Percentiles rank a stretch among this genome's conserved stretches.
phyloP scores from a whole-genome alignment of 2,888 invertebrate species.

The Acrobasis consociella region DNA sequence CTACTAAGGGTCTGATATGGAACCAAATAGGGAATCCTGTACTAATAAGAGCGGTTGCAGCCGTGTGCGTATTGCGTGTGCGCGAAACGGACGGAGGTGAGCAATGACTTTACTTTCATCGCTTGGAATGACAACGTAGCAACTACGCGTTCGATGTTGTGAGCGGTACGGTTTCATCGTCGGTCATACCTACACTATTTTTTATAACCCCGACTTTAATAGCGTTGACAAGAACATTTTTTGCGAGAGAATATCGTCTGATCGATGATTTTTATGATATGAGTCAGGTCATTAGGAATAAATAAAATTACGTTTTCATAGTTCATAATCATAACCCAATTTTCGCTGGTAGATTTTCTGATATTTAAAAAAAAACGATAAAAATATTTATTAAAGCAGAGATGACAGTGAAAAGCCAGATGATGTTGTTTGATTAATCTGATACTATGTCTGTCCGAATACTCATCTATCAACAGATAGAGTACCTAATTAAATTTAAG shows the following conservation, averaged over 20 bases:
- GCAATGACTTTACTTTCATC: conserved; percentile 78
- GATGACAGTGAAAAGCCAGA: background rate
- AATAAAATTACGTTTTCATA: conserved; percentile 40
- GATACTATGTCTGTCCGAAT: too few species aligned
- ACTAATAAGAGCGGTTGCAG: conserved; percentile 49
- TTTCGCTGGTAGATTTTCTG: conserved; percentile 24
- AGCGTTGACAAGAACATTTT: conserved; percentile 22
- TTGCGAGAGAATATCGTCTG: conserved; percentile 4
- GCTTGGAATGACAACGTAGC: conserved; percentile 73
- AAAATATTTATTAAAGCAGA: too few species aligned
- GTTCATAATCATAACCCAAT: conserved; percentile 49
- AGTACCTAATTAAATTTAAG: background rate
- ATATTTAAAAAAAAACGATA: background rate
- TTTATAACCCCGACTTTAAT: conserved; percentile 31
- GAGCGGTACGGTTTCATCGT: conserved; percentile 53
- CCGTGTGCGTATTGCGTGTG: conserved; percentile 44
- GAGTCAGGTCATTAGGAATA: conserved; percentile 55
- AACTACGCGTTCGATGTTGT: conserved; percentile 40
- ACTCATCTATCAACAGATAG: background rate
- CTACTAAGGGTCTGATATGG: conserved; percentile 47
- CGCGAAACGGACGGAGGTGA: conserved; percentile 48
- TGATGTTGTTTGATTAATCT: background rate
- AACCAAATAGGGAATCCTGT: conserved; percentile 59
- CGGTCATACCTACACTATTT: conserved; percentile 35
- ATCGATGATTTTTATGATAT: conserved; percentile 37